Base-by-base conservation (phyloP, 2,113 vertebrate genomes). In the Zosterops lateralis region DNA sequence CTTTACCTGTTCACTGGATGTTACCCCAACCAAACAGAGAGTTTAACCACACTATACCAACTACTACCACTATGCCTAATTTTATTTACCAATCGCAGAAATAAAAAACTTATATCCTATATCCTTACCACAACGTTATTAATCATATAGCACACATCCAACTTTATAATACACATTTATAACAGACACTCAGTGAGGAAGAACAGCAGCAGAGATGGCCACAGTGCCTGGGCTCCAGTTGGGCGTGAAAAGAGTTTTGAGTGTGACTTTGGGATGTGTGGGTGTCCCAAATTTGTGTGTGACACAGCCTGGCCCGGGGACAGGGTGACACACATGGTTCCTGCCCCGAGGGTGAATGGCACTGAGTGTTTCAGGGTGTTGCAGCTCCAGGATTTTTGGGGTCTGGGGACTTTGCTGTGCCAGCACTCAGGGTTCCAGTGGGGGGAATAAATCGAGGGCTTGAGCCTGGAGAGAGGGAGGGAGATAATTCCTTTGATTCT, bases 271-370 rank as follows among this genome's bases (percentile, higher is more conserved):
- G 92, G 81, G 36, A 2, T 1, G 54, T 4, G 4, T 1, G 1
- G 28, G 24, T 22, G 72, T 34, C 75, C 89, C 62, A 5, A 10
- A 3, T 0, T 5, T 3, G 42, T 1, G 56, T 11, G 36, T 17
- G 53, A 17, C 83, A 26, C 61, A 5, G 7, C 5, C 2, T 2
- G 5, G 4, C 3, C 42, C 10, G 6, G 56, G 70, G 31, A 32
- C 42, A 5, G 5, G 38, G 28, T 2, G 20, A 2, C 36, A 2
- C 2, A 3, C 19, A 0, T 2, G 0, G 0, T 2, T 29, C 29
- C 77, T 34, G 17, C 24, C 2, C 47, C 4, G 1, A 0, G 8
- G 54, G 44, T 3, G 1, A 12, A 18, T 0, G 6, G 2, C 56
- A 6, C 1, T 17, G 0, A 11, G 9, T 0, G 3, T n/a, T 8